A percentile compares a stretch with the other conserved stretches of the same genome.
phyloP scores from a whole-genome alignment of 2,113 vertebrate species.

The Falcunculus frontatus region DNA sequence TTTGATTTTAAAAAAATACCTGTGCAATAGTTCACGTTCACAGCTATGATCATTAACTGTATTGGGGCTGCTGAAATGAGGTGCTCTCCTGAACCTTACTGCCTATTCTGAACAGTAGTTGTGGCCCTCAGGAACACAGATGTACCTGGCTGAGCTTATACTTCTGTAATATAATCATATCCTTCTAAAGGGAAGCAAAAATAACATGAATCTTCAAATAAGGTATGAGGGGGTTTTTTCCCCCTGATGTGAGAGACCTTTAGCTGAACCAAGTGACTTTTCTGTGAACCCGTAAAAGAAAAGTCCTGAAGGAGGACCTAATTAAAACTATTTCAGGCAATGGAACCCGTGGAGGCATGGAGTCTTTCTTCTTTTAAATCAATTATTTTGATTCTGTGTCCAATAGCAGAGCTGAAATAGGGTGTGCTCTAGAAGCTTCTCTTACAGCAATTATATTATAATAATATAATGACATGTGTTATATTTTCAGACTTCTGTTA shows the following conservation, averaged over 20 bases:
- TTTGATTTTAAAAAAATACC: neutral
- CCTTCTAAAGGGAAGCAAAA: neutral
- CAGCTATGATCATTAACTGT: neutral
- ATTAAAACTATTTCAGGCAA: constrained; percentile 4
- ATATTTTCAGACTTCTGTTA: neutral
- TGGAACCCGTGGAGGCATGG: neutral
- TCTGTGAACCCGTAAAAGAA: neutral
- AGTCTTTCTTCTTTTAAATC: neutral
- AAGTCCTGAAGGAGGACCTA: neutral
- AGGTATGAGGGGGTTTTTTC: rapidly evolving
- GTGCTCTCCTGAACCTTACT: neutral
- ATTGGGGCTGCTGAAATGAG: neutral
- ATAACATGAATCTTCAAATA: neutral
- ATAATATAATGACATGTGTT: neutral
- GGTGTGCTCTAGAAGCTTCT: neutral
- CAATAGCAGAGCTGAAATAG: neutral
- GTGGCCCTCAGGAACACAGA: neutral
- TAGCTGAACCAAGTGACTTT: neutral
- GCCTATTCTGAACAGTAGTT: neutral
- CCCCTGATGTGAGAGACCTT: neutral
- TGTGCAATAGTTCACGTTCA: neutral
- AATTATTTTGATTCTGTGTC: neutral
- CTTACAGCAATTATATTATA: neutral
- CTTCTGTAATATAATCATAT: neutral
- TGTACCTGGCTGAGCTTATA: neutral